phyloP scores from a whole-genome alignment of 2,888 invertebrate species.

The Apoderus coryli region DNA sequence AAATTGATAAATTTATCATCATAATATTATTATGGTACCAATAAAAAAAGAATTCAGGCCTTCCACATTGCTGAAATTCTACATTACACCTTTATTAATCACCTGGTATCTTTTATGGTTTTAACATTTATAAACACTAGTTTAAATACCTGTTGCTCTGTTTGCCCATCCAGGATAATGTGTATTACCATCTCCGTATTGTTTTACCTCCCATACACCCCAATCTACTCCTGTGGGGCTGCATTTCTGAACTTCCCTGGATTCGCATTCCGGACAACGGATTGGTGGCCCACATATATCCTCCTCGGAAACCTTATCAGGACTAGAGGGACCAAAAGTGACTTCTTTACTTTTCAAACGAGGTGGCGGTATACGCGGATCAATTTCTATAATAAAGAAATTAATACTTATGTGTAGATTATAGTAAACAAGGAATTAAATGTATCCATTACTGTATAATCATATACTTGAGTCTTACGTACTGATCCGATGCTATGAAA shows the following conservation, averaged over 20 bases:
- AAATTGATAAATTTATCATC: no score
- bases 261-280: conserved; percentile 47
- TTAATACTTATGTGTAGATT: neutral
- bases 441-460: no score
- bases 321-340: conserved; percentile 45
- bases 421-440: no score
- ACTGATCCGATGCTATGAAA: neutral
- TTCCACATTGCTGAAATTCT: no score
- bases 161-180: conserved; percentile 40
- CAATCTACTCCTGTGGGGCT: conserved; percentile 41
- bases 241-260: conserved; percentile 39
- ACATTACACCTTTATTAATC: no score
- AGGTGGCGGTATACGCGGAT: conserved; percentile 32
- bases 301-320: conserved; percentile 39
- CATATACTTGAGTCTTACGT: no score
- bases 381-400: conserved; percentile 25
- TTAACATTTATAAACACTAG: no score
- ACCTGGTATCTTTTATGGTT: no score
- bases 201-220: conserved; percentile 36
- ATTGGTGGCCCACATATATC: conserved; percentile 46
- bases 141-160: conserved; percentile 33
- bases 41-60: no score
- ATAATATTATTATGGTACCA: no score
- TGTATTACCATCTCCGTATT: conserved; percentile 46
- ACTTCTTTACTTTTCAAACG: conserved; percentile 25